phyloP scores from a whole-genome alignment of 2,888 invertebrate species.

The Metopia argyrocephala region DNA sequence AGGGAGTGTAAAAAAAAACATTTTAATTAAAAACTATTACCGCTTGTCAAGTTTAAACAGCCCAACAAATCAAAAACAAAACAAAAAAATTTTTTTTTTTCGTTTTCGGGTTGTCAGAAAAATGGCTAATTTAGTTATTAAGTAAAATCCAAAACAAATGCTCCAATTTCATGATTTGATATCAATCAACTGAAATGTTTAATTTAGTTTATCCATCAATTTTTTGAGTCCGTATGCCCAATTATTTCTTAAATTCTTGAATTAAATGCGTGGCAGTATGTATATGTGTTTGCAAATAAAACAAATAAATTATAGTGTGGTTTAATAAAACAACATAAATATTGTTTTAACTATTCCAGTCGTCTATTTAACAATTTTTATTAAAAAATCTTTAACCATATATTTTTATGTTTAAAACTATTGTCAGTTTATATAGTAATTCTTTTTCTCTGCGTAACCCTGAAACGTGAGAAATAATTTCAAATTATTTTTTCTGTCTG shows the following conservation, averaged over 20 bases:
- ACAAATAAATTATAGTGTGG: too few relatives aligned
- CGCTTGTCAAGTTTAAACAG: not conserved
- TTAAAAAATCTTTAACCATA: too few relatives aligned
- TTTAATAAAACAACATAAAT: not conserved
- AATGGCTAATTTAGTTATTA: slow-evolving; percentile 20
- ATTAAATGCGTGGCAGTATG: not conserved
- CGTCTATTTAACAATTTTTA: too few relatives aligned
- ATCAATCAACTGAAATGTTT: slow-evolving; percentile 48
- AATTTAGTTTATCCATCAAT: not conserved
- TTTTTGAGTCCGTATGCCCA: slow-evolving; percentile 35
- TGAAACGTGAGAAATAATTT: slow-evolving; percentile 57
- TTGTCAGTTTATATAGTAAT: too few relatives aligned
- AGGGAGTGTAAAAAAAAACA: not conserved
- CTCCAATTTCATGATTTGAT: slow-evolving; percentile 56
- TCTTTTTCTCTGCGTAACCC: slow-evolving; percentile 39
- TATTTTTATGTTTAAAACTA: too few relatives aligned
- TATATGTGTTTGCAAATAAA: not conserved
- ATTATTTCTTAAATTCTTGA: slow-evolving; percentile 23
- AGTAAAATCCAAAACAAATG: slow-evolving; percentile 48
- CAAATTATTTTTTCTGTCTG: not conserved
- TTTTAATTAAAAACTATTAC: slow-evolving; percentile 24
- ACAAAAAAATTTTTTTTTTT: not conserved
- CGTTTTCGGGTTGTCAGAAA: too few relatives aligned
- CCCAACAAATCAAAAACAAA: not conserved
- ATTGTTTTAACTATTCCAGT: not conserved